Conservation (phyloP, 2,888 invertebrate species). For the Tetramorium bicarinatum region DNA sequence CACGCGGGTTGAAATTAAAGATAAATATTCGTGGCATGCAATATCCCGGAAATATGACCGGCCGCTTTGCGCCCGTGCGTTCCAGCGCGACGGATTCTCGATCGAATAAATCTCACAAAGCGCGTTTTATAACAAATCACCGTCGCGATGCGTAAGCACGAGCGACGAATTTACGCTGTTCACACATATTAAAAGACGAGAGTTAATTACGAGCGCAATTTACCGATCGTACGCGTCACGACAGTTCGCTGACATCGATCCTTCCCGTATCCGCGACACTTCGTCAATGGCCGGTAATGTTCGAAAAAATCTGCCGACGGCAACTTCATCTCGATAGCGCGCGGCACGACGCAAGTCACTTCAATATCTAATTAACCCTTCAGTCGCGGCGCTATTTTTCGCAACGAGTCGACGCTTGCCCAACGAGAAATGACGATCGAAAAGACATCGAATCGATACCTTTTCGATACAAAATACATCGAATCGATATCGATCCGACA, state of each 20-base stretch:
- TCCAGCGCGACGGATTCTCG: background rate
- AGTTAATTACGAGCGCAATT: background rate
- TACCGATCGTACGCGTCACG: background rate
- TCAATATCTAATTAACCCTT: background rate
- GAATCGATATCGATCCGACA: too few species aligned
- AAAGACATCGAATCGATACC: too few species aligned
- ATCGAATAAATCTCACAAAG: background rate
- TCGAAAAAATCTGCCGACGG: background rate
- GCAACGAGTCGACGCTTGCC: too few species aligned
- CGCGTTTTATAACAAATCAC: background rate
- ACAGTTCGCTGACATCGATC: background rate
- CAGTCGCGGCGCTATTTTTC: too few species aligned
- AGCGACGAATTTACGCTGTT: background rate
- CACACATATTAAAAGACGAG: background rate
- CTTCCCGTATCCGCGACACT: background rate
- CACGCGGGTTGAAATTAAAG: slow-evolving; percentile 1
- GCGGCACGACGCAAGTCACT: background rate
- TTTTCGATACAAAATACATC: too few species aligned
- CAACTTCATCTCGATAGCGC: background rate
- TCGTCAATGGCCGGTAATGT: background rate
- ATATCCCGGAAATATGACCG: slow-evolving; percentile 19
- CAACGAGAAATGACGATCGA: too few species aligned
- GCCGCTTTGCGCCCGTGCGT: background rate
- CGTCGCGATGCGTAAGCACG: background rate
- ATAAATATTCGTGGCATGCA: slow-evolving; percentile 22